Evolutionary conservation across 2,888 invertebrate species (phyloP).

Genomic region (Actias luna): DNA sequence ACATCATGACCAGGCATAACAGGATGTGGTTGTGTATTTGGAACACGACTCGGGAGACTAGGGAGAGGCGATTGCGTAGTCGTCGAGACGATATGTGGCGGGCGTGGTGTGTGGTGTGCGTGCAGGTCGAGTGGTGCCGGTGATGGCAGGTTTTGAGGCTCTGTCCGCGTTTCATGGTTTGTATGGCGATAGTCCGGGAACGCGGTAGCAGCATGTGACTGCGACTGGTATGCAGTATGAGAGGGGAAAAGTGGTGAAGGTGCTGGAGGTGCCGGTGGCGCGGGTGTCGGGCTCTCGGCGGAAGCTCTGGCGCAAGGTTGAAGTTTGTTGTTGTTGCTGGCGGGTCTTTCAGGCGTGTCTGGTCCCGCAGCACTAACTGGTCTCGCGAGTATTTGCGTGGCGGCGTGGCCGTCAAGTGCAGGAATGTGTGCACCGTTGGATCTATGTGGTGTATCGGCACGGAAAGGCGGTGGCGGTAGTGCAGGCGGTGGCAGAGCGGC

Average conservation of each 20-base stretch:
- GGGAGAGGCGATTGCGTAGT: conserved; percentile 46
- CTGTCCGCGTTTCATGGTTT: conserved; percentile 81
- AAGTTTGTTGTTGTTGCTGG: conserved; percentile 70
- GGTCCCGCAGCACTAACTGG: conserved; percentile 71
- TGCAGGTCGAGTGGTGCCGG: conserved; percentile 67
- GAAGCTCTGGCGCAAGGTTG: conserved; percentile 74
- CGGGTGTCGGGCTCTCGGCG: conserved; percentile 73
- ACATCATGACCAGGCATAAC: conserved; percentile 63
- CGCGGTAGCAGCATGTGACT: conserved; percentile 73
- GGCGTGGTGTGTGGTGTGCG: conserved; percentile 57
- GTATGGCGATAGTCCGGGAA: conserved; percentile 76
- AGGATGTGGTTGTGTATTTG: conserved; percentile 58
- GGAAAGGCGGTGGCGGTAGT: conserved; percentile 84
- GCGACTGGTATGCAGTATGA: conserved; percentile 70
- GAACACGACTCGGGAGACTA: conserved; percentile 58
- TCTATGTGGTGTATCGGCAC: conserved; percentile 72
- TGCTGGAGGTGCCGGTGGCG: conserved; percentile 70
- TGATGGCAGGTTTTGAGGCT: conserved; percentile 52
- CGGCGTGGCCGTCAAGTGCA: conserved; percentile 69
- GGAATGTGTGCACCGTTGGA: conserved; percentile 71
- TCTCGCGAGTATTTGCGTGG: conserved; percentile 70
- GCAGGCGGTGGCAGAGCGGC: conserved; percentile 85
- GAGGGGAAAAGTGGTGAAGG: conserved; percentile 70
- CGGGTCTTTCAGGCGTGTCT: conserved; percentile 71
- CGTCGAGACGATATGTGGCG: conserved; percentile 37